These are phyloP conservation scores for Cryptoblepharus egeriae DNA, from an alignment of 2,797 vertebrate species.

Conservation along the genomic window DNA sequence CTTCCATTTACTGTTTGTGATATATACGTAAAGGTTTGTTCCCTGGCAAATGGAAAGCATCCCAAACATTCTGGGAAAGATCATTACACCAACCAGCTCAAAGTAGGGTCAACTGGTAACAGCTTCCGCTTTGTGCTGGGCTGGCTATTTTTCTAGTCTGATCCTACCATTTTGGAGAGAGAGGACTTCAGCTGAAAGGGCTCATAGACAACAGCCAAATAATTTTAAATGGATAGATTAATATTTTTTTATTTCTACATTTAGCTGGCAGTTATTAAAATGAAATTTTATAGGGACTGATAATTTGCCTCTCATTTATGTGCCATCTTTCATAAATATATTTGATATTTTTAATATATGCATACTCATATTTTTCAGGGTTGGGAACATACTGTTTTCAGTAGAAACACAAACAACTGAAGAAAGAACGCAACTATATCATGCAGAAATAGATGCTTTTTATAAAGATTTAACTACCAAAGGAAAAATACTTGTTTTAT, in stretches of 20 bases:
- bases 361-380: constrained; percentile 74
- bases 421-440: constrained; percentile 94
- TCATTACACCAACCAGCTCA: too few relatives aligned
- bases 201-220: too few relatives aligned
- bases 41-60: too few relatives aligned
- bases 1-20: background rate
- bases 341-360: background rate
- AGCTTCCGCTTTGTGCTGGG: too few relatives aligned
- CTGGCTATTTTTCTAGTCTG: background rate
- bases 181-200: too few relatives aligned
- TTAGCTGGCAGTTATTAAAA: background rate
- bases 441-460: constrained; percentile 94
- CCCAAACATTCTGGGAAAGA: too few relatives aligned
- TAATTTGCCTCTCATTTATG: too few relatives aligned
- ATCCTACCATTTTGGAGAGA: too few relatives aligned
- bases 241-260: background rate
- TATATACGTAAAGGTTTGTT: background rate
- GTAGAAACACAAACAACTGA: constrained; percentile 98
- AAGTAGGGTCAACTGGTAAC: too few relatives aligned
- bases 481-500: constrained; percentile 91
- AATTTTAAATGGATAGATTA: background rate
- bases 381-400: constrained; percentile 96
- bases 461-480: constrained; percentile 96
- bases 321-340: too few relatives aligned
- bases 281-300: background rate